phyloP scores from a whole-genome alignment of 2,113 vertebrate genomes.

The Cryptotis parvus region DNA sequence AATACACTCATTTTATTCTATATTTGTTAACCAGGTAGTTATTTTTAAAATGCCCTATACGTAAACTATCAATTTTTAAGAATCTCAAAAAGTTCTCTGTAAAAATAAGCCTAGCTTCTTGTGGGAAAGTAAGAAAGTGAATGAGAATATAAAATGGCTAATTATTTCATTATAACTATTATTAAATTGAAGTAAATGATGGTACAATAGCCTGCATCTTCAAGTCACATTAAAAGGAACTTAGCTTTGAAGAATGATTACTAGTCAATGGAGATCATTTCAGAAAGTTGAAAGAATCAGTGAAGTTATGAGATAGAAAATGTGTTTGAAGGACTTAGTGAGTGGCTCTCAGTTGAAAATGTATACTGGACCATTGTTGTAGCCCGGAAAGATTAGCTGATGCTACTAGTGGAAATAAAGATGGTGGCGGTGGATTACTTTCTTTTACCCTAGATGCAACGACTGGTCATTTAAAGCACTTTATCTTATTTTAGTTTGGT shows the following conservation, averaged over 20 bases:
- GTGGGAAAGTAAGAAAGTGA: neutral
- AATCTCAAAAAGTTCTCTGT: neutral
- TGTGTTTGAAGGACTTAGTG: neutral
- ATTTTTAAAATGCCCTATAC: neutral
- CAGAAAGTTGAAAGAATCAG: neutral
- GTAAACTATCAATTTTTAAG: neutral
- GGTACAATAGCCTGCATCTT: neutral
- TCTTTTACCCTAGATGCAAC: neutral
- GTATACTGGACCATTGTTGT: neutral
- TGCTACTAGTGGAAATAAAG: neutral
- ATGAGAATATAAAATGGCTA: slow-evolving; percentile 27
- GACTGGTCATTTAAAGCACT: neutral
- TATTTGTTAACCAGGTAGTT: slow-evolving; percentile 23
- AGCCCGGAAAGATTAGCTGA: neutral
- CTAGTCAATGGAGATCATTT: neutral
- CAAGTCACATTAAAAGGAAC: slow-evolving; percentile 3
- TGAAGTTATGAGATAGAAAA: neutral
- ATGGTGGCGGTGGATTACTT: too few species aligned
- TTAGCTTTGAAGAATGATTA: slow-evolving; percentile 8
- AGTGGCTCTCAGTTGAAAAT: neutral
- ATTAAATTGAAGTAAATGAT: neutral
- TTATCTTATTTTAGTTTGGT: neutral
- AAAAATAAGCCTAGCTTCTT: slow-evolving; percentile 10
- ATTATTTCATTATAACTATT: slow-evolving; percentile 6
- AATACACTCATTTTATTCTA: neutral